Conservation (phyloP, 1,140 invertebrate genomes). For the Drosophila yakuba region DNA sequence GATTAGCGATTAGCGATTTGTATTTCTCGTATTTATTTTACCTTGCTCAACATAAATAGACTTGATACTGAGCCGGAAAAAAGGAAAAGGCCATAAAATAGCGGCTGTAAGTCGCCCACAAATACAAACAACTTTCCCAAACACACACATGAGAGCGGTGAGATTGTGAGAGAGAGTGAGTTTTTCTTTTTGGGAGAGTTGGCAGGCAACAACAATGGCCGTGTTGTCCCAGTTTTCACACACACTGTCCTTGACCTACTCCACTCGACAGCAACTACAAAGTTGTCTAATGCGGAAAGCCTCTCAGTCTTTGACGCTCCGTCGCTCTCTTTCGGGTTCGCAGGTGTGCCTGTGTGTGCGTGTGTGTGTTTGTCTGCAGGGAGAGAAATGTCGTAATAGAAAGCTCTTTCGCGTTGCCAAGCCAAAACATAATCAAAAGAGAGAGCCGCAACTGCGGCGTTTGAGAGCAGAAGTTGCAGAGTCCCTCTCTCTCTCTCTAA, state of each 20-base stretch:
- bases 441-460: slow-evolving; percentile 26
- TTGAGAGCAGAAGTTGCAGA: slow-evolving; percentile 27
- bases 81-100: slow-evolving; percentile 40
- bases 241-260: slow-evolving; percentile 85
- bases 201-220: slow-evolving; percentile 71
- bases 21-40: slow-evolving; percentile 20
- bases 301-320: slow-evolving; percentile 45
- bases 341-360: not conserved
- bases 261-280: slow-evolving; percentile 67
- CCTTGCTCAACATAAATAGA: slow-evolving; percentile 63
- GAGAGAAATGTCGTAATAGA: slow-evolving; percentile 75
- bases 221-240: slow-evolving; percentile 84
- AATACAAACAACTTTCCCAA: slow-evolving; percentile 53
- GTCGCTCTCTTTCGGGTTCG: slow-evolving; percentile 15
- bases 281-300: slow-evolving; percentile 76
- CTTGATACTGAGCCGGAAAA: slow-evolving; percentile 46
- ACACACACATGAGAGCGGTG: slow-evolving; percentile 17
- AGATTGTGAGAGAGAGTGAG: slow-evolving; percentile 38
- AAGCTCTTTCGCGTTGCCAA: slow-evolving; percentile 76
- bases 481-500: slow-evolving; percentile 1
- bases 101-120: slow-evolving; percentile 47
- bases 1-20: no score
- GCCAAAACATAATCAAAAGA: slow-evolving; percentile 53
- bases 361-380: slow-evolving; percentile 29
- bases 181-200: slow-evolving; percentile 62